These are phyloP conservation scores for Archips crataeganus DNA, from an alignment of 2,888 invertebrate genomes.

Conservation along the genomic window DNA sequence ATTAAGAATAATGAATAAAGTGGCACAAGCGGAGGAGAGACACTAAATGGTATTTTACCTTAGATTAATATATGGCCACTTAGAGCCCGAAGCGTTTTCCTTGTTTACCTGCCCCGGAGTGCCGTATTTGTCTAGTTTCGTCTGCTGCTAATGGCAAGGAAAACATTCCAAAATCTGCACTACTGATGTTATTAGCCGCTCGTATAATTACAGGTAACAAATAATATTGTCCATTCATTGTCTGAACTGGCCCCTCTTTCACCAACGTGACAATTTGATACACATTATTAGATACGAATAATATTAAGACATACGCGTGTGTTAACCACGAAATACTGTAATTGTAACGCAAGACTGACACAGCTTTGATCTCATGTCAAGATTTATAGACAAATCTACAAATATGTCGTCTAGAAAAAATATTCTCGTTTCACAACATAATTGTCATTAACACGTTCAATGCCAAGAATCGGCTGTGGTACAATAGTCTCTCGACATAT, in stretches of 20 bases:
- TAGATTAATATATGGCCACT: conserved; percentile 9
- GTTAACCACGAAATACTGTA: too few relatives aligned
- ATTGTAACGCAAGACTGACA: too few relatives aligned
- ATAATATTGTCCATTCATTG: not conserved
- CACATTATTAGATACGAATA: too few relatives aligned
- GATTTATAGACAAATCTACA: too few relatives aligned
- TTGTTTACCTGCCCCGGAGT: conserved; percentile 8
- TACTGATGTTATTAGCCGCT: not conserved
- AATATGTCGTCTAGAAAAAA: too few relatives aligned
- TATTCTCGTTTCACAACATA: too few relatives aligned
- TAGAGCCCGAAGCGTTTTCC: not conserved
- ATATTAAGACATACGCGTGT: too few relatives aligned
- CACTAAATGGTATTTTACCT: conserved; percentile 11
- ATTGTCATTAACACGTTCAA: too few relatives aligned
- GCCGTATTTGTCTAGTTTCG: conserved; percentile 1
- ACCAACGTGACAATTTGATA: too few relatives aligned
- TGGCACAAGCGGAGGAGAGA: not conserved
- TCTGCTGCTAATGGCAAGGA: not conserved
- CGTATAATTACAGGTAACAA: not conserved
- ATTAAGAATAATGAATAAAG: conserved; percentile 11
- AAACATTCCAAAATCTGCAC: not conserved
- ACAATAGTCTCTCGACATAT: too few relatives aligned
- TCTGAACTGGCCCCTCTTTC: not conserved
- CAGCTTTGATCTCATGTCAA: too few relatives aligned
- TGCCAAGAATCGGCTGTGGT: too few relatives aligned